Evolutionary conservation across 2,113 vertebrate species (phyloP).

Genomic region (Dicerorhinus sumatrensis): DNA sequence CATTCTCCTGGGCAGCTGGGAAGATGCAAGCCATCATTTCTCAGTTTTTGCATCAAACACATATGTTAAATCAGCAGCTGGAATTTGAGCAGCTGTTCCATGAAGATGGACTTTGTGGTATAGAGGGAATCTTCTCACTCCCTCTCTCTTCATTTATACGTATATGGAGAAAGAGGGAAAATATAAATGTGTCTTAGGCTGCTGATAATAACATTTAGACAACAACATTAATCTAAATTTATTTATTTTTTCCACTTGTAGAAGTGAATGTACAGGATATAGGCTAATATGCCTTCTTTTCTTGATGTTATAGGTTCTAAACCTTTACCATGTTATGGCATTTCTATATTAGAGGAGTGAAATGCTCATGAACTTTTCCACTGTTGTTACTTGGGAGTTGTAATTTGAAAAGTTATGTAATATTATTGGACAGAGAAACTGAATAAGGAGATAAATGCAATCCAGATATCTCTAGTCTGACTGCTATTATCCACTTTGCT

Average conservation of each 20-base stretch:
- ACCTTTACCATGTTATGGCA: neutral
- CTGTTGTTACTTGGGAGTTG: neutral
- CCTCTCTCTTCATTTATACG: neutral
- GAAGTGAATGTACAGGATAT: neutral
- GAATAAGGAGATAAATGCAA: neutral
- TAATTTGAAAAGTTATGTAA: neutral
- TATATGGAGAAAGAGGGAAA: neutral
- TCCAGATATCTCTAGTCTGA: neutral
- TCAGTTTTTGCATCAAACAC: neutral
- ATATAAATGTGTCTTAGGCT: neutral
- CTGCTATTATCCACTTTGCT: neutral
- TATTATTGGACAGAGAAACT: neutral
- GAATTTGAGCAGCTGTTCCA: neutral
- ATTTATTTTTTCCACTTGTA: neutral
- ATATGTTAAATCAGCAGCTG: constrained; percentile 13
- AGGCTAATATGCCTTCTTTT: neutral
- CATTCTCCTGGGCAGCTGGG: neutral
- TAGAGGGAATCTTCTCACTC: neutral
- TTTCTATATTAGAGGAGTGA: neutral
- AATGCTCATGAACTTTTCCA: neutral
- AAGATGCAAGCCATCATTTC: neutral
- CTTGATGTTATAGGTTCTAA: neutral
- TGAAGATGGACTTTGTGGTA: neutral
- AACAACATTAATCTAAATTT: neutral
- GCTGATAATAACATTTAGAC: neutral